phyloP scores from a whole-genome alignment of 2,797 vertebrate species.

The Helicolenus hilgendorfi region DNA sequence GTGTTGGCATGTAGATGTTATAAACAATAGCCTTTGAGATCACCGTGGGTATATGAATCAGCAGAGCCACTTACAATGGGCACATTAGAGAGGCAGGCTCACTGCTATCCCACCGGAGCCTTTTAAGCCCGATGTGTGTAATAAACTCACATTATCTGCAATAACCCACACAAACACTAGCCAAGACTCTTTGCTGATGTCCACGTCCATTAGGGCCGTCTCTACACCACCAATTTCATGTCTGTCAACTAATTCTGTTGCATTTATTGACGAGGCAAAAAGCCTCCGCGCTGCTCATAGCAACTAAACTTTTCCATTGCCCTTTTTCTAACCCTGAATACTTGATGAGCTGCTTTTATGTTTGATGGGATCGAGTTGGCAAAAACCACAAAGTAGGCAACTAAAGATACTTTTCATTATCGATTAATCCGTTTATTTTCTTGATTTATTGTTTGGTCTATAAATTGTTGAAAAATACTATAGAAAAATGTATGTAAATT shows the following conservation, averaged over 20 bases:
- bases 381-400: not conserved
- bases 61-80: constrained; percentile 59
- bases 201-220: constrained; percentile 59
- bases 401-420: not conserved
- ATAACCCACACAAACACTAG: constrained; percentile 49
- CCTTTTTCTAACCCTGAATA: not conserved
- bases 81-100: constrained; percentile 71
- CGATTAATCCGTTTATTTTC: not conserved
- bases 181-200: constrained; percentile 28
- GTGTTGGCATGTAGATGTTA: constrained; percentile 24
- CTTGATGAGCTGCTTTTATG: not conserved
- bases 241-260: constrained; percentile 30
- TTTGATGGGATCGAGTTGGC: not conserved
- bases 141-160: constrained; percentile 81
- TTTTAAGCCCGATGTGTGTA: constrained; percentile 69
- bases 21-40: constrained; percentile 66
- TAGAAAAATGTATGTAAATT: not conserved
- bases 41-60: constrained; percentile 74
- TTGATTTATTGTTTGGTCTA: not conserved
- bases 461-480: not conserved
- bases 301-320: constrained; percentile 20
- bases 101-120: constrained; percentile 58
- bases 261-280: constrained; percentile 42
- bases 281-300: constrained; percentile 13
- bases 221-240: not conserved